Conservation (phyloP, 2,888 invertebrate genomes). For the Mythimna ferrago region DNA sequence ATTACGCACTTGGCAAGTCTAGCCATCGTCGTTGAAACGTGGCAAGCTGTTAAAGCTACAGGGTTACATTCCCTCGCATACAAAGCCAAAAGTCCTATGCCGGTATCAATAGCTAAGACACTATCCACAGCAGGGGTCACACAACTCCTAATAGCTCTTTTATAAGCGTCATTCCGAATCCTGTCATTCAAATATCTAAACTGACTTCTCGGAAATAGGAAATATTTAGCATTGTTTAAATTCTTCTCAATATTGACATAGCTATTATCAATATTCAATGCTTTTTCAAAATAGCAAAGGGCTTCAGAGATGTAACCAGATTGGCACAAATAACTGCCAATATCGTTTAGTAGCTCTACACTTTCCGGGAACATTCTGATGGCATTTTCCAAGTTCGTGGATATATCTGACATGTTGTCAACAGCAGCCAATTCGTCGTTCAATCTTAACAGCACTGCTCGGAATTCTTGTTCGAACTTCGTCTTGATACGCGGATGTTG, state of each 20-base stretch:
- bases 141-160: constrained; percentile 42
- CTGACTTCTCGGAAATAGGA: constrained; percentile 34
- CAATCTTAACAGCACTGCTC: constrained; percentile 28
- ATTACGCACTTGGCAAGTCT: constrained; percentile 47
- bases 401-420: constrained; percentile 39
- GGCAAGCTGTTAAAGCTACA: constrained; percentile 56
- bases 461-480: constrained; percentile 33
- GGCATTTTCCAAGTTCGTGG: constrained; percentile 44
- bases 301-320: constrained; percentile 86
- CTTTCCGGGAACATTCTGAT: constrained; percentile 38
- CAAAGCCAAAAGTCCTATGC: constrained; percentile 88
- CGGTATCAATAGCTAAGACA: constrained; percentile 50
- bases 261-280: constrained; percentile 82
- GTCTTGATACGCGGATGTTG: constrained; percentile 25
- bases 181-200: constrained; percentile 51
- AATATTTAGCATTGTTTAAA: constrained; percentile 47
- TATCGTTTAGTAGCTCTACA: constrained; percentile 44
- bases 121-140: constrained; percentile 43
- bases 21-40: constrained; percentile 35
- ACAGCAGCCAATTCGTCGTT: constrained; percentile 39
- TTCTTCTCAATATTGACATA: constrained; percentile 75
- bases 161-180: constrained; percentile 53
- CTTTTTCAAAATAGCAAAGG: constrained; percentile 85
- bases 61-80: constrained; percentile 89
- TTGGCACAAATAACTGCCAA: constrained; percentile 33